A percentile compares a stretch with the other conserved stretches of the same genome.
Conservation (phyloP, 2,797 vertebrate species). For the Cyclura pinguis region DNA sequence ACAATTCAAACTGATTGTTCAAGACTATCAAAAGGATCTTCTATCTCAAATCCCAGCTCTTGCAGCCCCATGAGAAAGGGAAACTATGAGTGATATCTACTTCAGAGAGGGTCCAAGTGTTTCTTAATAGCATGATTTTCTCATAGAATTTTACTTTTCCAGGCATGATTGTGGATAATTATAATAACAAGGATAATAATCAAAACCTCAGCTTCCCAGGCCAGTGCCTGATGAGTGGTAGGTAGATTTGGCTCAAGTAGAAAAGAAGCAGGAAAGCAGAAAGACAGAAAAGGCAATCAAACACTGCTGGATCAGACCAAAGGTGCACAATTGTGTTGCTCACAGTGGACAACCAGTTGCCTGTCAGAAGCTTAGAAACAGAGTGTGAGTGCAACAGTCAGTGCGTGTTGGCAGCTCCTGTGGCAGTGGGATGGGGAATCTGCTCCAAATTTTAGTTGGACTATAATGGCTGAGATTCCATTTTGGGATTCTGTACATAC, state of each 20-base stretch:
- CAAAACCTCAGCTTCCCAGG: background rate
- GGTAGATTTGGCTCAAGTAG: background rate
- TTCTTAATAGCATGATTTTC: conserved; percentile 17
- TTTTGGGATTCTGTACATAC: too few species aligned
- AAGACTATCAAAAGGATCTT: conserved; percentile 32
- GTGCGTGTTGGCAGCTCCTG: too few species aligned
- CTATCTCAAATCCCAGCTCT: conserved; percentile 32
- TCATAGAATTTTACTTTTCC: conserved; percentile 16
- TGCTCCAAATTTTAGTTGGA: too few species aligned
- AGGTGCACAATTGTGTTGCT: background rate
- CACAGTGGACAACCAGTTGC: background rate
- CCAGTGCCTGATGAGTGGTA: background rate
- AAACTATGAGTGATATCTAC: conserved; percentile 7
- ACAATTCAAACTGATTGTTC: conserved; percentile 26
- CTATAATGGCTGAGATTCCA: too few species aligned
- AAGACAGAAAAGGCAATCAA: background rate
- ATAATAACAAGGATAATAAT: background rate
- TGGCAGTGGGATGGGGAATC: too few species aligned
- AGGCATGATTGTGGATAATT: background rate
- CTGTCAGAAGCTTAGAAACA: background rate
- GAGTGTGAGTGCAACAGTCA: background rate
- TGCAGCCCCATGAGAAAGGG: conserved; percentile 17
- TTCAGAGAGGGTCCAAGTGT: conserved; percentile 11
- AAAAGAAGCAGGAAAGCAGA: background rate
- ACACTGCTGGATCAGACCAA: background rate